Evolutionary conservation across 2,888 invertebrate species (phyloP).

Genomic region (Hedya salicella): DNA sequence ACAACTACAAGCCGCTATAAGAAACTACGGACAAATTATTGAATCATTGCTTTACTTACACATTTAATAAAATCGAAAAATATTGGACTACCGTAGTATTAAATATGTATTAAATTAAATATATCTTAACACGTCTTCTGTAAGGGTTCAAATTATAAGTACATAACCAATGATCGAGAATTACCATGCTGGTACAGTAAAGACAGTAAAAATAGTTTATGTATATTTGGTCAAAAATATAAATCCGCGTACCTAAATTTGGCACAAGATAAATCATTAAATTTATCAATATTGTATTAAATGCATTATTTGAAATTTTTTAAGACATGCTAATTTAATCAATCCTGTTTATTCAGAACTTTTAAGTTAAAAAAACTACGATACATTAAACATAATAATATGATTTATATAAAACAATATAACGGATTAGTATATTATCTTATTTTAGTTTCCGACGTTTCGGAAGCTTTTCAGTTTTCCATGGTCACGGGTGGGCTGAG

Average conservation of each 20-base stretch:
- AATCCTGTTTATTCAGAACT: neutral
- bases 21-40: constrained; percentile 15
- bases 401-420: no score
- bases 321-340: neutral
- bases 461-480: no score
- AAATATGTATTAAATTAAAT: neutral
- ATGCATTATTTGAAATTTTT: no score
- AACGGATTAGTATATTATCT: no score
- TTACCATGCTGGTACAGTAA: neutral
- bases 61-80: constrained; percentile 11
- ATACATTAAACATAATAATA: neutral
- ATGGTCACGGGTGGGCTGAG: no score
- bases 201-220: neutral
- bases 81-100: neutral
- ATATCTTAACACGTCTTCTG: neutral
- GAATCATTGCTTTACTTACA: neutral
- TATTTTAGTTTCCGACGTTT: no score
- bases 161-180: neutral
- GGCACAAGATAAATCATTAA: constrained; percentile 1
- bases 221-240: neutral
- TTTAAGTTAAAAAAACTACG: neutral
- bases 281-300: neutral
- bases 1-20: constrained; percentile 10
- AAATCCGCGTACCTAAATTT: neutral
- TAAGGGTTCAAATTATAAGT: neutral